phyloP scores from a whole-genome alignment of 1,140 invertebrate species.

The Orussus abietinus region DNA sequence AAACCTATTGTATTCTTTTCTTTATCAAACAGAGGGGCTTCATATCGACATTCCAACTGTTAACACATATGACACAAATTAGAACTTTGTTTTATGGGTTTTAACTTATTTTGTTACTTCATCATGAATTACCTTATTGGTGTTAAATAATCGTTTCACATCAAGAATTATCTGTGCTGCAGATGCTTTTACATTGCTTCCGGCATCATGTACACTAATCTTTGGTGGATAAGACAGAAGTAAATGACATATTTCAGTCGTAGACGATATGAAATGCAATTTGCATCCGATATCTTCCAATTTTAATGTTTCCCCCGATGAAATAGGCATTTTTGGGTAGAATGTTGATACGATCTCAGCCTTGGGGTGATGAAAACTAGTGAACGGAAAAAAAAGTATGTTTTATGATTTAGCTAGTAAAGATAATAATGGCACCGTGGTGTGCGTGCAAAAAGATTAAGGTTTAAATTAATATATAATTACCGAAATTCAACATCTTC shows the following conservation, averaged over 20 bases:
- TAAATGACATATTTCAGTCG: slow-evolving; percentile 42
- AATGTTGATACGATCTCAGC: slow-evolving; percentile 36
- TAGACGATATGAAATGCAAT: slow-evolving; percentile 48
- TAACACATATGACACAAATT: too few relatives aligned
- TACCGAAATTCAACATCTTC: slow-evolving; percentile 43
- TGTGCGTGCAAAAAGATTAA: slow-evolving; percentile 9
- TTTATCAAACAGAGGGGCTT: slow-evolving; percentile 29
- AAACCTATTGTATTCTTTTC: slow-evolving; percentile 32
- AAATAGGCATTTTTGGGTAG: slow-evolving; percentile 26
- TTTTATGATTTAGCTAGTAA: not conserved
- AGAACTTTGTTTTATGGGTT: not conserved
- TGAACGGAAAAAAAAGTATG: slow-evolving; percentile 3
- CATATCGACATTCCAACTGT: slow-evolving; percentile 34
- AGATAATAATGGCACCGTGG: slow-evolving; percentile 2
- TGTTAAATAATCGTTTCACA: slow-evolving; percentile 31
- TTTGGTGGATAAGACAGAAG: slow-evolving; percentile 43
- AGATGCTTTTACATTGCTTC: slow-evolving; percentile 24
- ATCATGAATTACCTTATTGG: slow-evolving; percentile 30
- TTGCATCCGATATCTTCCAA: slow-evolving; percentile 47
- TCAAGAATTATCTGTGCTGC: slow-evolving; percentile 34
- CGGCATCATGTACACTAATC: slow-evolving; percentile 42
- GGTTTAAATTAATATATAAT: slow-evolving; percentile 6
- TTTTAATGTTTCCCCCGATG: slow-evolving; percentile 31
- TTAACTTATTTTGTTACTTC: too few relatives aligned
- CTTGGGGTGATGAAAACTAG: slow-evolving; percentile 52